Base-by-base conservation (phyloP, 2,888 invertebrate genomes). In the Brachycybe producta region DNA sequence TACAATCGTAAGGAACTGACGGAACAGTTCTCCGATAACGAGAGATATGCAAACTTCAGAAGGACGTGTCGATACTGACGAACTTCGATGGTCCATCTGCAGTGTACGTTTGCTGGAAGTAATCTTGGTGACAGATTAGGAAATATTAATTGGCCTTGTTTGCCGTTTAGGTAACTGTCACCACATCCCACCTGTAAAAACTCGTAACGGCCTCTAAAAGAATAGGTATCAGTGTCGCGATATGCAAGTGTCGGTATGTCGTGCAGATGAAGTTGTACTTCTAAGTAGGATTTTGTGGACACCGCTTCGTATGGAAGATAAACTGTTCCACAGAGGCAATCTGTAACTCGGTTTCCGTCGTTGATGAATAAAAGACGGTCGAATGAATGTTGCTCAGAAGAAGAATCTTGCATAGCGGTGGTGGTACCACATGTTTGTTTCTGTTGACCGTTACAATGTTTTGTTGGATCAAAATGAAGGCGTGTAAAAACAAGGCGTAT, bases 111-210 rank as follows among this genome's bases (percentile, higher is more conserved):
- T 1, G 30, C n/a, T 15, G 48, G 48, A 11, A 48, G 36, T 35
- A 27, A 15, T 19, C 17, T 13, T 5, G 19, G 38, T 2, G 11
- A 17, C 2, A 52, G 34, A 17, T 38, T 13, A 11, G 55, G 52
- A 28, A 50, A 54, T 3, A 7, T 11, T 21, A 54, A 39, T 28
- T 28, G 26, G 2, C 54, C 55, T 21, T 52, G 46, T 15, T 15
- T 17, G 2, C 54, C 54, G 3, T 17, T 5, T 2, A 54, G 42
- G n/a, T 40, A 13, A 19, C 43, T 32, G 26, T 38, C 23, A 1
- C 55, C 55, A 34, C 55, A 55, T 21, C 51, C 54, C 13, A 52
- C 39, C 38, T 49, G 52, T 8, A 55, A 32, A 38, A 54, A 52
- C 32, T 55, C 54, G 50, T 50, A 55, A 8, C 36, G 34, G 7